Percentiles rank a stretch among this genome's conserved stretches.
Conservation (phyloP, 2,113 vertebrate species). For the Bambusicola thoracicus region DNA sequence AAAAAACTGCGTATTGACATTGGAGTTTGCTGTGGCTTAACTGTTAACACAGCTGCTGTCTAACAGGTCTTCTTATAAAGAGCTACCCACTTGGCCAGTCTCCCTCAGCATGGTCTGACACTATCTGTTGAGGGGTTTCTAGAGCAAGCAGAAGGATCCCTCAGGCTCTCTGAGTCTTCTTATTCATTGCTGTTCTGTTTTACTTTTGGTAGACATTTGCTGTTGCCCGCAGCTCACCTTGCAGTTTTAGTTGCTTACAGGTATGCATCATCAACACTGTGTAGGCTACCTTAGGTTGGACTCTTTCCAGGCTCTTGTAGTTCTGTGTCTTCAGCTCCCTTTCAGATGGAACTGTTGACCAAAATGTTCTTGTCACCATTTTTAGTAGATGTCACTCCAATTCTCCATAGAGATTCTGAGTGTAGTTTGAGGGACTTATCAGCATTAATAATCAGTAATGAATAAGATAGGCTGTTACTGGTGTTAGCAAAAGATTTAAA, state of each 20-base stretch:
- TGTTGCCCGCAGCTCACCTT: background rate
- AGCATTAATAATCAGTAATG: background rate
- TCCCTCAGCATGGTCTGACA: background rate
- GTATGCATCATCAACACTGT: background rate
- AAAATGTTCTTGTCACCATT: background rate
- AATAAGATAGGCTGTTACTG: background rate
- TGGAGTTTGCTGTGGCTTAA: background rate
- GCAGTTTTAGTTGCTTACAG: background rate
- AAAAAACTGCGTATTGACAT: background rate
- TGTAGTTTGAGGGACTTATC: background rate
- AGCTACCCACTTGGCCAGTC: background rate
- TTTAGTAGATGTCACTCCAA: fast-evolving
- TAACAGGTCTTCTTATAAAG: background rate
- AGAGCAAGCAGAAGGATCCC: background rate
- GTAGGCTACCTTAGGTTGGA: background rate
- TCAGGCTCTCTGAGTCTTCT: background rate
- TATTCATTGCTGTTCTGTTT: slow-evolving; percentile 1
- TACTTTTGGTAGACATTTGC: background rate
- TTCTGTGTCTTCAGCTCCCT: background rate
- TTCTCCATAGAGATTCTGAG: background rate
- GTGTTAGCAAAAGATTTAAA: background rate
- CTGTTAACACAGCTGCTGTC: background rate
- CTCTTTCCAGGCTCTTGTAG: background rate
- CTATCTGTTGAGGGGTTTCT: background rate
- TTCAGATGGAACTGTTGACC: background rate